Base-by-base conservation (phyloP, 2,797 vertebrate species). In the Anabacerthia variegaticeps region DNA sequence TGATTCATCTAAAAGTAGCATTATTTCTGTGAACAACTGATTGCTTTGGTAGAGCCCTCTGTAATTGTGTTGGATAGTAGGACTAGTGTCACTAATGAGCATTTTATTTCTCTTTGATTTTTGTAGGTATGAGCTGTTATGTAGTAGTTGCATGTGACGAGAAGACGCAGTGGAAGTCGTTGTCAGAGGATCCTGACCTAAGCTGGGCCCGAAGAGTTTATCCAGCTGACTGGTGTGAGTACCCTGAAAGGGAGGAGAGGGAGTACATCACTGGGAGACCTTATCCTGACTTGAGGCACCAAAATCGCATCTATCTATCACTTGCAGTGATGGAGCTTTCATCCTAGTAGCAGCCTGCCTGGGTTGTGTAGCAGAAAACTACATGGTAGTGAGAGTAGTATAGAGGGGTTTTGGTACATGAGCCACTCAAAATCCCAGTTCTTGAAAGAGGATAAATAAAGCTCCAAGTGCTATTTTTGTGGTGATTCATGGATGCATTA, bases 51-150 rank as follows among this genome's bases (percentile, higher is more conserved):
- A 48, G 43, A 68, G 24, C 24, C 24, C 6, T 55, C 2, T 3
- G 37, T 78, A 30, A 20, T 20, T 65, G 14, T 41, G 37, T 48
- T 77, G 17, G 36, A 28, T 20, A 82, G 81, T 23, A 12, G 39
- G 34, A 51, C 30, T 44, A 56, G 41, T 51, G 81, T 34, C 58
- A 17, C 36, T 91, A 59, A 74, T 10, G 39, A 61, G 12, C 16
- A 9, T 85, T 88, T 89, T 91, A 52, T 85, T 88, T 71, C 56
- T 67, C 34, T 88, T 80, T 88, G 79, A 12, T n/a, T 89, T 85
- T 17, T 85, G 23, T 89, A 96, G 95, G 93, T 95, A 96, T 97
- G 95, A 48, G 32, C 56, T 92, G 79, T 91, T 89, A 91, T 1
- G 0, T 58, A 86, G 74, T 36, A 63, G 37, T 46, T 96, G 43